Conservation (phyloP, 1,140 invertebrate species). For the Drosophila repleta region DNA sequence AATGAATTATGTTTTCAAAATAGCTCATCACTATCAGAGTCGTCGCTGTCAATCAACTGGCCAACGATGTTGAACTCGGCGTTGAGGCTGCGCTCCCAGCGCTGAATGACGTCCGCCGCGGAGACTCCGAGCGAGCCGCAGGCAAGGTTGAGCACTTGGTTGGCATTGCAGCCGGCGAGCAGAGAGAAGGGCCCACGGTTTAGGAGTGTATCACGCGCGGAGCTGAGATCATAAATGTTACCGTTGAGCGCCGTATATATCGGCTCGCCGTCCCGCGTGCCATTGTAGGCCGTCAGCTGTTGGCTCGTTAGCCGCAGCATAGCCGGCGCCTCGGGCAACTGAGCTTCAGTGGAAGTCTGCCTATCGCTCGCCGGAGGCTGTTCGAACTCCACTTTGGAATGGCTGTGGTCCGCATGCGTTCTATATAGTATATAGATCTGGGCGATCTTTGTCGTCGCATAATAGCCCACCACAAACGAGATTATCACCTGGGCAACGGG, state of each 20-base stretch:
- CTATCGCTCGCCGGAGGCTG: not conserved
- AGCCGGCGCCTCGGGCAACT: not conserved
- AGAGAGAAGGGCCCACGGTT: constrained; percentile 37
- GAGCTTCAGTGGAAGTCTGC: not conserved
- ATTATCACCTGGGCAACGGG: constrained; percentile 43
- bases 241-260: constrained; percentile 68
- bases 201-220: constrained; percentile 30
- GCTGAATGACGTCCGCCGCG: constrained; percentile 18
- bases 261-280: constrained; percentile 16
- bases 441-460: constrained; percentile 43
- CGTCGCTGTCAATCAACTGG: constrained; percentile 43
- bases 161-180: constrained; percentile 60
- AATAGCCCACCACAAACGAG: constrained; percentile 56
- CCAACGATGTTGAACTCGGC: constrained; percentile 64
- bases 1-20: not conserved
- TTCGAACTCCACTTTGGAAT: not conserved
- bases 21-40: not conserved
- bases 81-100: constrained; percentile 50
- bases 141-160: constrained; percentile 52
- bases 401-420: not conserved
- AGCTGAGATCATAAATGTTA: constrained; percentile 58
- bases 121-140: constrained; percentile 37
- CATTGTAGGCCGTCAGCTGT: constrained; percentile 48
- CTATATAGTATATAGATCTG: not conserved
- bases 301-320: constrained; percentile 22